These are phyloP conservation scores for Amaurobius ferox DNA, from an alignment of 2,888 invertebrate species.

Conservation along the genomic window DNA sequence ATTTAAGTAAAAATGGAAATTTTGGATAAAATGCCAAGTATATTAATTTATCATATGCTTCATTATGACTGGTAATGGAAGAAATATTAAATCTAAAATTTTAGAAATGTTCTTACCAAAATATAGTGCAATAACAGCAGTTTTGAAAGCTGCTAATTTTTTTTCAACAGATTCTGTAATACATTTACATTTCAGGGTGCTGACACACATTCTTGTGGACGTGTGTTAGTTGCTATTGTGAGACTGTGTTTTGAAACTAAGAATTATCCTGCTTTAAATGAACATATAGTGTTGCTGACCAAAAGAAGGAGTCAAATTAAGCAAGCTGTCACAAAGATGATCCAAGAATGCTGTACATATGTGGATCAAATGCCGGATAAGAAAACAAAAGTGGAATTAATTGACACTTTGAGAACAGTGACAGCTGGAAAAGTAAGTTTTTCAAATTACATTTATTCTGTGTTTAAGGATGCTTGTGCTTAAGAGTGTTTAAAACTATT, in stretches of 20 bases:
- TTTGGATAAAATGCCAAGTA: too few species aligned
- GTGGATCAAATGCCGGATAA: conserved; percentile 94
- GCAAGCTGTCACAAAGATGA: conserved; percentile 93
- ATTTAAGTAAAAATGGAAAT: too few species aligned
- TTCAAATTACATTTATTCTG: not conserved
- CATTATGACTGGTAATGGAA: too few species aligned
- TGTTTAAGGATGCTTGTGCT: too few species aligned
- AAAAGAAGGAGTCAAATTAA: conserved; percentile 97
- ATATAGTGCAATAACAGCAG: too few species aligned
- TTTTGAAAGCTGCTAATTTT: too few species aligned
- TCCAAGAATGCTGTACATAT: conserved; percentile 93
- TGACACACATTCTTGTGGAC: conserved; percentile 95
- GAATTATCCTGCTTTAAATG: conserved; percentile 95
- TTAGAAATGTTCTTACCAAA: too few species aligned
- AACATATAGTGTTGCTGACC: conserved; percentile 91
- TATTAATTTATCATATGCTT: too few species aligned
- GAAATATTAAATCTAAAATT: too few species aligned
- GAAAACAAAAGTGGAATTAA: conserved; percentile 93
- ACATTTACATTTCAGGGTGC: conserved; percentile 83
- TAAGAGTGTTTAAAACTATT: too few species aligned
- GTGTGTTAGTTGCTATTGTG: conserved; percentile 94
- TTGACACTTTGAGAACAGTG: conserved; percentile 95
- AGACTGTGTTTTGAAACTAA: conserved; percentile 85
- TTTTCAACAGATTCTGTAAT: too few species aligned
- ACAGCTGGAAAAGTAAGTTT: conserved; percentile 92